Evolutionary conservation across 2,113 vertebrate species (phyloP).

Genomic region (Syrrhaptes paradoxus): DNA sequence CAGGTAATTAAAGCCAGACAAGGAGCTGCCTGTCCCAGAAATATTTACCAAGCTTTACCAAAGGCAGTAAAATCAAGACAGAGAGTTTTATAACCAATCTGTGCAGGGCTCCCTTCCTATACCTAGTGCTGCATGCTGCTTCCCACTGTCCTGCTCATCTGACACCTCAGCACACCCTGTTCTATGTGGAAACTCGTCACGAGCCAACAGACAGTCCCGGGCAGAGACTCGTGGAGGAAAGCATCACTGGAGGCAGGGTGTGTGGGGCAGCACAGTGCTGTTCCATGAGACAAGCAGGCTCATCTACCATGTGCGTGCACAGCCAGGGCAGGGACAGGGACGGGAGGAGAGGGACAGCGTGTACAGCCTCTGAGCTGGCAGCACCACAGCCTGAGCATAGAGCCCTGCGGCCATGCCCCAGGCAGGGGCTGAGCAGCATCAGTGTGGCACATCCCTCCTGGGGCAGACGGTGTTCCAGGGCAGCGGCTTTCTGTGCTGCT

Average conservation of each 20-base stretch:
- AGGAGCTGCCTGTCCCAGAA: slow-evolving; percentile 48
- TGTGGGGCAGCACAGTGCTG: not conserved
- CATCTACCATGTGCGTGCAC: accelerated
- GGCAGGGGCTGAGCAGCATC: not conserved
- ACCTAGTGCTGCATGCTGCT: not conserved
- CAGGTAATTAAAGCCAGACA: slow-evolving; percentile 70
- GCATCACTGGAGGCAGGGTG: not conserved
- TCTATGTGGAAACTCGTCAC: accelerated
- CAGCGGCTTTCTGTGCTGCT: not conserved
- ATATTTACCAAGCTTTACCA: slow-evolving; percentile 38
- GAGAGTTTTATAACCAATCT: not conserved
- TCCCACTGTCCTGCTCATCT: not conserved
- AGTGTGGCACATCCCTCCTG: accelerated
- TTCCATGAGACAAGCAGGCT: not conserved
- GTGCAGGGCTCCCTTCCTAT: not conserved
- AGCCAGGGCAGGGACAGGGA: not conserved
- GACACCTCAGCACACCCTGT: not conserved
- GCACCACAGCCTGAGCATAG: not conserved
- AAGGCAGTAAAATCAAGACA: slow-evolving; percentile 15
- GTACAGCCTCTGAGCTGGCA: not conserved
- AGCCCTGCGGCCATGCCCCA: not conserved
- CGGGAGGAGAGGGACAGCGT: not conserved
- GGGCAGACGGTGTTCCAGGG: not conserved
- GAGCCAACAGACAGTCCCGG: not conserved
- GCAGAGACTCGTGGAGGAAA: not conserved